A percentile compares a stretch with the other conserved stretches of the same genome.
Evolutionary conservation across 2,797 vertebrate genomes (phyloP).

Genomic region (Pangasius djambal): DNA sequence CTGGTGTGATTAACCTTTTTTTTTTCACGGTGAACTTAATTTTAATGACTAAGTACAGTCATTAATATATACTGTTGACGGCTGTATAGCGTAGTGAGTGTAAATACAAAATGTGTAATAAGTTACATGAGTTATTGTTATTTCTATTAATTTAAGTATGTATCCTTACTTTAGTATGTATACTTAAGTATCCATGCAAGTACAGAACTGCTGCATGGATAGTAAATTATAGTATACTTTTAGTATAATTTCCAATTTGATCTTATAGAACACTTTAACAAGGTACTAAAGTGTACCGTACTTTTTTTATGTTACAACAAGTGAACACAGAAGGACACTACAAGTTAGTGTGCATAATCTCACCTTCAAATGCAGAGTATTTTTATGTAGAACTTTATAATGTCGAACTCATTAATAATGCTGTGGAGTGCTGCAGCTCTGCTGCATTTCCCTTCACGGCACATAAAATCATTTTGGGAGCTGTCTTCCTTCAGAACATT

Average conservation of each 20-base stretch:
- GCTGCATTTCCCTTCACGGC: constrained; percentile 28
- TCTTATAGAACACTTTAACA: background rate
- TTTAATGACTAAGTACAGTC: background rate
- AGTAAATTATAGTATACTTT: background rate
- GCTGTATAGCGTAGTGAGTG: background rate
- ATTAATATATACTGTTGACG: background rate
- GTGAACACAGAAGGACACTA: background rate
- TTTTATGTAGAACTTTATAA: background rate
- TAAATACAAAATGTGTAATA: background rate
- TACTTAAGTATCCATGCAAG: background rate
- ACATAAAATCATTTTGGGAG: constrained; percentile 39
- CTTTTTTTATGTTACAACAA: background rate
- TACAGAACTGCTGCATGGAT: background rate
- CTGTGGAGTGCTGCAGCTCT: constrained; percentile 14
- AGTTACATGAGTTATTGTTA: background rate
- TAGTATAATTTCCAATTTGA: background rate
- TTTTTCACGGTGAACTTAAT: background rate
- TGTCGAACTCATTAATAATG: background rate
- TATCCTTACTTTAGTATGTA: too few species aligned
- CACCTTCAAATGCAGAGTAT: background rate
- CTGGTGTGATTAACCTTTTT: too few species aligned
- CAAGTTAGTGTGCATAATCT: background rate
- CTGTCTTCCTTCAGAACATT: constrained; percentile 5
- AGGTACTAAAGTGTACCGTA: background rate
- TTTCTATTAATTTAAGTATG: background rate